phyloP scores from a whole-genome alignment of 2,797 vertebrate species.

The Enteromius argenteus region DNA sequence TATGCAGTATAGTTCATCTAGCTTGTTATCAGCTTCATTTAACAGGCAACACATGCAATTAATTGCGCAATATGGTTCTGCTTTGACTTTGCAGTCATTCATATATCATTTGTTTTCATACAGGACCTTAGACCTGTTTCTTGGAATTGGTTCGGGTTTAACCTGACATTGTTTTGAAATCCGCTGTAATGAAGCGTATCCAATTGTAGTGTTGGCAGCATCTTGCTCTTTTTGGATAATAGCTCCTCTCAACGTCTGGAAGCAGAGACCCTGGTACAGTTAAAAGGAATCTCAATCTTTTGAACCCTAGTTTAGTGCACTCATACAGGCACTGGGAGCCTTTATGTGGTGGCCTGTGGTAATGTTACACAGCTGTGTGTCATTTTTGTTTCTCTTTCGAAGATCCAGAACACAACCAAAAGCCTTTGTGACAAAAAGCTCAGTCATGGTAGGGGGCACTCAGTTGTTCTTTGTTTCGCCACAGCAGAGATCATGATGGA shows the following conservation, averaged over 20 bases:
- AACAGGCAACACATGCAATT: conserved; percentile 27
- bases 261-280: conserved; percentile 23
- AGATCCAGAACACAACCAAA: conserved; percentile 40
- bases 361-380: conserved; percentile 61
- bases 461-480: conserved; percentile 38
- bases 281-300: conserved; percentile 38
- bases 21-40: background rate
- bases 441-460: conserved; percentile 6
- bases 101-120: conserved; percentile 31
- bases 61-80: conserved; percentile 30
- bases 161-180: conserved; percentile 54
- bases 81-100: conserved; percentile 15
- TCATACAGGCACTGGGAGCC: conserved; percentile 36
- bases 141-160: conserved; percentile 20
- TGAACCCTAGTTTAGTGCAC: conserved; percentile 51
- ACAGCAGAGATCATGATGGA: conserved; percentile 53
- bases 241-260: conserved; percentile 37
- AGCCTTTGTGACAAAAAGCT: conserved; percentile 50
- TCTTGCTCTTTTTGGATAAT: conserved; percentile 43
- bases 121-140: conserved; percentile 34
- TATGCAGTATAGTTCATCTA: conserved; percentile 15
- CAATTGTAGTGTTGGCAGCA: conserved; percentile 38
- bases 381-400: conserved; percentile 21
- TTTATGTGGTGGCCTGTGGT: conserved; percentile 47
- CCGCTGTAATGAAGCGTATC: conserved; percentile 47